A percentile compares a stretch with the other conserved stretches of the same genome.
Evolutionary conservation across 2,113 vertebrate species (phyloP).

Genomic region (Larimichthys crocea): DNA sequence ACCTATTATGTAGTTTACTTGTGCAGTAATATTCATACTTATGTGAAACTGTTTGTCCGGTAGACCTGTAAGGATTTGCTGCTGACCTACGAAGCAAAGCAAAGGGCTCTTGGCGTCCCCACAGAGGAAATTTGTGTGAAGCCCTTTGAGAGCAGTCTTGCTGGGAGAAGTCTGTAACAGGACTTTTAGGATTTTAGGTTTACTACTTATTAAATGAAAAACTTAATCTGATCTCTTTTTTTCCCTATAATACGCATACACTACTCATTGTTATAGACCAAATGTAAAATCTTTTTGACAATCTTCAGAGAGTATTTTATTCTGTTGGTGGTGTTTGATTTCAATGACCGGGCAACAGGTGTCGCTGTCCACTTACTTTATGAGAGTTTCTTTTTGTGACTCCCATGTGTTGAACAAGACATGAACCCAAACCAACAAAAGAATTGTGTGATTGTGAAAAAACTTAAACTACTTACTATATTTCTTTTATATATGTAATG

Average conservation of each 20-base stretch:
- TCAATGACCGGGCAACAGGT: background rate
- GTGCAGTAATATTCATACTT: background rate
- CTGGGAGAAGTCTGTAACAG: background rate
- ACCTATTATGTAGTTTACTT: background rate
- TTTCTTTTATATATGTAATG: background rate
- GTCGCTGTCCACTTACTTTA: background rate
- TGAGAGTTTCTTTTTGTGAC: background rate
- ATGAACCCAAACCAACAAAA: background rate
- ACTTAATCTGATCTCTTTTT: background rate
- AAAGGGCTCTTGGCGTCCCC: conserved; percentile 9
- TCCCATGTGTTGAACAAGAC: background rate
- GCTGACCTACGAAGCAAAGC: conserved; percentile 28
- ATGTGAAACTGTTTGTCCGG: conserved; percentile 22
- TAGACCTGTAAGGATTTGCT: conserved; percentile 52
- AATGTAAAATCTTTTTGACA: too few species aligned
- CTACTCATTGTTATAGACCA: background rate
- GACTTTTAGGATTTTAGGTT: conserved; percentile 2
- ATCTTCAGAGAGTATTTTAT: too few species aligned
- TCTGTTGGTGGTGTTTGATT: background rate
- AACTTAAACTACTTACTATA: background rate
- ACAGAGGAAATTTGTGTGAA: conserved; percentile 10
- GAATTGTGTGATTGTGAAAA: background rate
- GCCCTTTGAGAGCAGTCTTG: background rate
- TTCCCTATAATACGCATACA: background rate
- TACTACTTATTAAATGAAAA: background rate